Conservation (phyloP, 2,113 vertebrate species). For the Xenopus borealis region DNA sequence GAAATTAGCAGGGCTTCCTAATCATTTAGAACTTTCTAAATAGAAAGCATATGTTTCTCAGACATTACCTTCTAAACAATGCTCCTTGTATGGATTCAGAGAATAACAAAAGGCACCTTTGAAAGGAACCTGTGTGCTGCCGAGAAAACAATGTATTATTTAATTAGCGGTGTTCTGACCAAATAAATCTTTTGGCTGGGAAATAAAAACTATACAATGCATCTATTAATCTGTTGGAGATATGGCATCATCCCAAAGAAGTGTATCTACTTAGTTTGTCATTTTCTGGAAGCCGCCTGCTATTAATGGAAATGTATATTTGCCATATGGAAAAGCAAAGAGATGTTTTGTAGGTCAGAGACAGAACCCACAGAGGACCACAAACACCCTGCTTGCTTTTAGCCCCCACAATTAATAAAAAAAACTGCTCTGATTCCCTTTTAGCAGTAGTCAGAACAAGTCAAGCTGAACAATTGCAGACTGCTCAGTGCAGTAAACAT, state of each 20-base stretch:
- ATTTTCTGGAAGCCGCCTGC: conserved; percentile 13
- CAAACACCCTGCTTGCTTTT: not conserved
- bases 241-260: conserved; percentile 22
- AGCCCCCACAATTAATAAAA: conserved; percentile 2
- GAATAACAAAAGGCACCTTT: conserved; percentile 12
- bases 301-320: not conserved
- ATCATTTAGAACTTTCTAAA: not conserved
- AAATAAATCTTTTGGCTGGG: conserved; percentile 26
- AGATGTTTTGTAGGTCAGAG: conserved; percentile 20
- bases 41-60: conserved; percentile 6
- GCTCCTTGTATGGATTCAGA: not conserved
- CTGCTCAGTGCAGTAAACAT: not conserved
- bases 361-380: conserved; percentile 1
- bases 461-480: not conserved
- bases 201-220: not conserved
- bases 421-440: not conserved
- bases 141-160: conserved; percentile 26
- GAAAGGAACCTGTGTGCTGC: not conserved
- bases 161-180: conserved; percentile 18
- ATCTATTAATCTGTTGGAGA: conserved; percentile 30
- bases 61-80: conserved; percentile 1
- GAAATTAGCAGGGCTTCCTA: conserved; percentile 10
- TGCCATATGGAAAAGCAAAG: conserved; percentile 19
- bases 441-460: conserved; percentile 5
- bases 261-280: conserved; percentile 18